Percentiles rank a stretch among this genome's conserved stretches.
Evolutionary conservation across 2,888 invertebrate genomes (phyloP).

Genomic region (Harpalus rubripes): DNA sequence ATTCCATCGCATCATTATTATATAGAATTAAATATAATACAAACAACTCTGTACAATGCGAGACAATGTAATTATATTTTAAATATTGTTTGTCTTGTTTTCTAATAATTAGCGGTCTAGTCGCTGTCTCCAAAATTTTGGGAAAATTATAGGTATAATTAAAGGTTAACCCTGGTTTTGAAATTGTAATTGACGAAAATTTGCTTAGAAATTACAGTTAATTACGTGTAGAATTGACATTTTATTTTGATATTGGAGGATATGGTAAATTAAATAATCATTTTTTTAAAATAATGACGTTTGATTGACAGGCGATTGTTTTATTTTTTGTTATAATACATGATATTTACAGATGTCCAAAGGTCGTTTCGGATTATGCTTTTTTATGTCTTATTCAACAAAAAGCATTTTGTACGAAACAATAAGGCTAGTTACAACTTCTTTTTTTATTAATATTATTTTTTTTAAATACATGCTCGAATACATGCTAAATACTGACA

Average conservation of each 20-base stretch:
- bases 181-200: conserved; percentile 2
- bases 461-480: too few species aligned
- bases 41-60: conserved; percentile 40
- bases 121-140: conserved; percentile 3
- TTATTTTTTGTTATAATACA: too few species aligned
- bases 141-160: conserved; percentile 36
- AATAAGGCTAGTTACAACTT: too few species aligned
- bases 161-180: not conserved
- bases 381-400: too few species aligned
- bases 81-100: conserved; percentile 23
- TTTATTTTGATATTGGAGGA: not conserved
- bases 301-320: conserved; percentile 21
- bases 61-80: conserved; percentile 35
- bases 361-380: too few species aligned
- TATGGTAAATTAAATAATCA: not conserved
- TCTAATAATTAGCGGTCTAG: conserved; percentile 2
- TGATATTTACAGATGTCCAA: too few species aligned
- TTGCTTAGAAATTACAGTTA: not conserved
- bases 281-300: not conserved
- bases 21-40: conserved; percentile 52
- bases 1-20: conserved; percentile 41
- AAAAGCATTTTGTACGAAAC: too few species aligned
- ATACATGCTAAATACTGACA: too few species aligned
- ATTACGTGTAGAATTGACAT: not conserved
- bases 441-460: too few species aligned